phyloP scores from a whole-genome alignment of 2,888 invertebrate species.

The Ichneumoninae sp. region DNA sequence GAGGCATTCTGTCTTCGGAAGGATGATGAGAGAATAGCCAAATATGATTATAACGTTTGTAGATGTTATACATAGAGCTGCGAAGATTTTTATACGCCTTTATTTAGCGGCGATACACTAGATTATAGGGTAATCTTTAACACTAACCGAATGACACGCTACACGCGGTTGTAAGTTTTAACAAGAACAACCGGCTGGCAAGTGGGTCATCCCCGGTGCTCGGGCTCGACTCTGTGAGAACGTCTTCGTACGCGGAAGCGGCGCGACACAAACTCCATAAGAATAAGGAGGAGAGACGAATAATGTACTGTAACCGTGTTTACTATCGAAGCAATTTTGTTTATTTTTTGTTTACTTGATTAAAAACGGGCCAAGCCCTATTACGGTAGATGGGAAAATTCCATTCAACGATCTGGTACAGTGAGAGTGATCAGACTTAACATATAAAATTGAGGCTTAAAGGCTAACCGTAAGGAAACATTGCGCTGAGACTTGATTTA shows the following conservation, averaged over 20 bases:
- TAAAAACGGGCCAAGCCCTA: too few species aligned
- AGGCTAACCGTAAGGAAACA: too few species aligned
- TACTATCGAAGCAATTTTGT: background rate
- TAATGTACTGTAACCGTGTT: slow-evolving; percentile 34
- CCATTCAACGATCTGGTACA: background rate
- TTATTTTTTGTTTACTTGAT: too few species aligned
- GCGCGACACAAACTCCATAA: slow-evolving; percentile 55
- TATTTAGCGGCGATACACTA: slow-evolving; percentile 54
- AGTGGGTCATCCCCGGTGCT: slow-evolving; percentile 65
- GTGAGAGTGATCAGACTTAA: too few species aligned
- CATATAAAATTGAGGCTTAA: too few species aligned
- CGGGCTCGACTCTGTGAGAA: slow-evolving; percentile 35
- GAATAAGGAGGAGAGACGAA: slow-evolving; percentile 55
- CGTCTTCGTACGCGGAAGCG: slow-evolving; percentile 67
- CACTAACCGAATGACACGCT: slow-evolving; percentile 63
- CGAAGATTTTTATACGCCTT: slow-evolving; percentile 12
- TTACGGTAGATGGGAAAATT: background rate
- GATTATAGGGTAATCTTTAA: slow-evolving; percentile 50
- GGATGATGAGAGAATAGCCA: slow-evolving; percentile 13
- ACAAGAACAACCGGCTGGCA: slow-evolving; percentile 61
- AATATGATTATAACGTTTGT: slow-evolving; percentile 30
- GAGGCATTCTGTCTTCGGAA: slow-evolving; percentile 23
- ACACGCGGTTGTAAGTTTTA: slow-evolving; percentile 60
- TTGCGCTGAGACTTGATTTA: too few species aligned
- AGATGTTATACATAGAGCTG: slow-evolving; percentile 1